These are phyloP conservation scores for Epirrhoe tristata DNA, from an alignment of 2,888 invertebrate species.

Conservation along the genomic window DNA sequence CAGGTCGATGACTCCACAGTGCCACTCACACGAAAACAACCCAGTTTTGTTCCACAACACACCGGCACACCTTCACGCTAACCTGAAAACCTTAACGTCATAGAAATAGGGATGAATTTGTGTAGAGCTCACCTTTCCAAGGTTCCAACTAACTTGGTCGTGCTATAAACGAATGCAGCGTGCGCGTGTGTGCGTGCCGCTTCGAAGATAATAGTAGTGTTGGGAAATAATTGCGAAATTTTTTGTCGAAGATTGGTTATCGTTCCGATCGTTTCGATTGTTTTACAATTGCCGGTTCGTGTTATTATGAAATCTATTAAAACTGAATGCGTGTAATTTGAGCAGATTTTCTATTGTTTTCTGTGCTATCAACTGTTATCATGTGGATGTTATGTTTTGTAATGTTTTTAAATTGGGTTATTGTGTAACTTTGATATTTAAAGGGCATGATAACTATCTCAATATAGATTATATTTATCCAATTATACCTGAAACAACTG, in stretches of 20 bases:
- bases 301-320: conserved; percentile 49
- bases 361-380: conserved; percentile 1
- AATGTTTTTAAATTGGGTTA: conserved; percentile 17
- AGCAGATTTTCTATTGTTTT: conserved; percentile 22
- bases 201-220: conserved; percentile 72
- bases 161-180: conserved; percentile 67
- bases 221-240: conserved; percentile 69
- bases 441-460: conserved; percentile 38
- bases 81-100: conserved; percentile 40
- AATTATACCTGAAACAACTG: no score
- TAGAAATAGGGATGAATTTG: conserved; percentile 51
- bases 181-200: conserved; percentile 64
- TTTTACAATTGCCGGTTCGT: conserved; percentile 53
- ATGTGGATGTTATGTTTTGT: conserved; percentile 14
- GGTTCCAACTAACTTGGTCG: conserved; percentile 52
- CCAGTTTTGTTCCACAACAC: conserved; percentile 49
- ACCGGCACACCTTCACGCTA: conserved; percentile 34
- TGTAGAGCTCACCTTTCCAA: conserved; percentile 29
- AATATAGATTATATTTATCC: no score
- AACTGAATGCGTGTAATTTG: conserved; percentile 29
- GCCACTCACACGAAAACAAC: conserved; percentile 51
- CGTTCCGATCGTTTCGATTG: conserved; percentile 49
- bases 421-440: conserved; percentile 12
- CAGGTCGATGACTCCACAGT: conserved; percentile 73
- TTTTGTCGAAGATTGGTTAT: conserved; percentile 67